These are phyloP conservation scores for Oncorhynchus nerka DNA, from an alignment of 2,113 vertebrate species.

Conservation along the genomic window DNA sequence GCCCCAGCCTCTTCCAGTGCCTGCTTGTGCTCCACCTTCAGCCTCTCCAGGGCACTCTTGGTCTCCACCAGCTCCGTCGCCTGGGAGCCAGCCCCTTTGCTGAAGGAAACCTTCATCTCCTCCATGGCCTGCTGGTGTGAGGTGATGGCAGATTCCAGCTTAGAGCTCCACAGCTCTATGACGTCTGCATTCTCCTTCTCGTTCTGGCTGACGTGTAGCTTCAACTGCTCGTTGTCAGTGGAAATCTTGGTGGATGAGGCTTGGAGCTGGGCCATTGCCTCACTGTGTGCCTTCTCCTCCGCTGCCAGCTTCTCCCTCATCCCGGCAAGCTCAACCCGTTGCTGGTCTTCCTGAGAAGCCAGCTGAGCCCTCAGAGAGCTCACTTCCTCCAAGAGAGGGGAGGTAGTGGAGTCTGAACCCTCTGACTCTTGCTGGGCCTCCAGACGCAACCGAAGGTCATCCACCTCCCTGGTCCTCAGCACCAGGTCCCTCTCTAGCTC, in stretches of 20 bases:
- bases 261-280: conserved; percentile 77
- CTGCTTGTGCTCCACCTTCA: conserved; percentile 77
- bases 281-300: conserved; percentile 74
- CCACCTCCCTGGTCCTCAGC: conserved; percentile 81
- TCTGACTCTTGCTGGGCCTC: conserved; percentile 76
- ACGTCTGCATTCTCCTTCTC: conserved; percentile 83
- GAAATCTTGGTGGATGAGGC: conserved; percentile 73
- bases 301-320: conserved; percentile 77
- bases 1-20: conserved; percentile 72
- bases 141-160: conserved; percentile 79
- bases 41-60: conserved; percentile 81
- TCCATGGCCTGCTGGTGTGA: conserved; percentile 91
- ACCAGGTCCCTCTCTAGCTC: conserved; percentile 90
- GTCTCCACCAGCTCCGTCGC: conserved; percentile 79
- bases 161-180: conserved; percentile 84
- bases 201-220: conserved; percentile 78
- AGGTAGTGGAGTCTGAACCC: conserved; percentile 73
- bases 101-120: conserved; percentile 84
- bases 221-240: conserved; percentile 86
- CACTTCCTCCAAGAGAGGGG: conserved; percentile 86
- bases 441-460: conserved; percentile 83
- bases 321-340: conserved; percentile 71
- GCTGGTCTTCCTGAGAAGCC: conserved; percentile 70
- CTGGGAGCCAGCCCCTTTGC: conserved; percentile 78
- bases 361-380: conserved; percentile 83